Percentiles rank a stretch among this genome's conserved stretches.
phyloP scores from a whole-genome alignment of 1,140 invertebrate genomes.

The Mamestra configurata region DNA sequence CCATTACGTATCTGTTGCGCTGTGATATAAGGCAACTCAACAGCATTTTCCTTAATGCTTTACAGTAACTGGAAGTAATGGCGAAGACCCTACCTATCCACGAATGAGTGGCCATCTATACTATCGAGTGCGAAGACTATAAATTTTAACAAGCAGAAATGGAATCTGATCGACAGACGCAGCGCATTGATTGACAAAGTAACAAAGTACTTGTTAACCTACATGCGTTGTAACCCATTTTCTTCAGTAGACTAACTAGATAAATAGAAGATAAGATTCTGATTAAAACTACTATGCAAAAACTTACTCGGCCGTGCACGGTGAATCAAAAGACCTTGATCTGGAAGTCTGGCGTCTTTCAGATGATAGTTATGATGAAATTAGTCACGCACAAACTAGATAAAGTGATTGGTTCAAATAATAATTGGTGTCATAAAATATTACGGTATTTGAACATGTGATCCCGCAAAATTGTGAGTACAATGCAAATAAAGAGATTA shows the following conservation, averaged over 20 bases:
- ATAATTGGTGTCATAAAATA: too few species aligned
- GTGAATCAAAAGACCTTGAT: conserved; percentile 8
- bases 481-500: not conserved
- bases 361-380: not conserved
- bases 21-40: not conserved
- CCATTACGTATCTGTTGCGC: not conserved
- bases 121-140: not conserved
- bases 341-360: not conserved
- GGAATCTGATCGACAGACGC: not conserved
- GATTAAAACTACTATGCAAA: not conserved
- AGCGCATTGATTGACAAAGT: too few species aligned
- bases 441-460: not conserved
- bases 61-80: too few species aligned
- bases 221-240: conserved; percentile 19
- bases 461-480: not conserved
- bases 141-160: too few species aligned
- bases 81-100: too few species aligned
- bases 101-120: too few species aligned
- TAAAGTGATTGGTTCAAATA: too few species aligned
- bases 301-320: not conserved
- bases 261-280: conserved; percentile 9
- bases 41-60: not conserved
- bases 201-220: not conserved
- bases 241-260: not conserved
- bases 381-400: not conserved